phyloP scores from a whole-genome alignment of 2,113 vertebrate genomes.

The Thomomys bottae region DNA sequence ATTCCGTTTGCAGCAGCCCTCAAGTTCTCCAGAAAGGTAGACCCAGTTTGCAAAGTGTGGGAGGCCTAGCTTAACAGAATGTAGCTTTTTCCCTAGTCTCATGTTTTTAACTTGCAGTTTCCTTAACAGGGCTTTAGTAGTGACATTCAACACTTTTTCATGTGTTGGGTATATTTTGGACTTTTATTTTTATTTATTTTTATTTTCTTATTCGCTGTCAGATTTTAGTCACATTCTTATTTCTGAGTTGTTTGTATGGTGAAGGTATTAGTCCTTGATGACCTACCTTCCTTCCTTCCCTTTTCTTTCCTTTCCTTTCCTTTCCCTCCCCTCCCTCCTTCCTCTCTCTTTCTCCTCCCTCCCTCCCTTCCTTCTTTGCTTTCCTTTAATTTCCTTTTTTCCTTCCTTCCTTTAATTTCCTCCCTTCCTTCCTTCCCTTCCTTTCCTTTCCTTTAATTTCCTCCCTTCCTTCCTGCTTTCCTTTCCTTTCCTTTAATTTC shows the following conservation, averaged over 20 bases:
- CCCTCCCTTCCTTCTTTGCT: background rate
- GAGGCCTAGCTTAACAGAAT: too few species aligned
- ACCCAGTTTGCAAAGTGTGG: accelerated
- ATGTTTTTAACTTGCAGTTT: constrained; percentile 14
- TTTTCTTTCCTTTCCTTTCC: background rate
- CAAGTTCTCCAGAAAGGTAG: background rate
- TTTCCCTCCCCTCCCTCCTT: background rate
- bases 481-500: too few species aligned
- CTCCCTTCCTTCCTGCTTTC: background rate
- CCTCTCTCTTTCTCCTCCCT: background rate
- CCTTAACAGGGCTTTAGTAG: too few species aligned
- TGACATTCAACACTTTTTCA: background rate
- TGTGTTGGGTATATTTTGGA: background rate
- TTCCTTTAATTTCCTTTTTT: background rate
- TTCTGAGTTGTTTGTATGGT: background rate
- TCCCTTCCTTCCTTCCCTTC: background rate
- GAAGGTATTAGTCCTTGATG: background rate
- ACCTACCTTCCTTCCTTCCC: background rate
- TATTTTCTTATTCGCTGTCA: background rate
- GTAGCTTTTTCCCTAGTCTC: background rate
- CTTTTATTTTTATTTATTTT: background rate
- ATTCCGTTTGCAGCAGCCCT: background rate
- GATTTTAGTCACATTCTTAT: background rate
- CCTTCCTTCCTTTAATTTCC: too few species aligned
- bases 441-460: background rate